phyloP scores from a whole-genome alignment of 1,140 invertebrate genomes.

The Hypothenemus hampei region DNA sequence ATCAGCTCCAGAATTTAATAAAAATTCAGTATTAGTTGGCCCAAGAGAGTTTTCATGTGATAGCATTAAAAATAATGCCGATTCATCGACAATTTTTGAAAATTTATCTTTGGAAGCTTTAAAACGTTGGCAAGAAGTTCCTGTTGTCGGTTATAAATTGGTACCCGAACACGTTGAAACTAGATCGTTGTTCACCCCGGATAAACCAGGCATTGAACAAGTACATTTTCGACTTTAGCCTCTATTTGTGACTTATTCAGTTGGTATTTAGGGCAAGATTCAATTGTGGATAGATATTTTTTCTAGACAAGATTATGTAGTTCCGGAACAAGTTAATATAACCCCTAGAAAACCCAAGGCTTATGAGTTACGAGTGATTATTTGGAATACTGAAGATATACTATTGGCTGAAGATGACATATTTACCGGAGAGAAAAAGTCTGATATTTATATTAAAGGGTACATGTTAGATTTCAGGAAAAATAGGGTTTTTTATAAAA shows the following conservation, averaged over 20 bases:
- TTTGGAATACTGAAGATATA: slow-evolving; percentile 76
- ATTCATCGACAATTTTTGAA: slow-evolving; percentile 45
- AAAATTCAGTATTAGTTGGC: slow-evolving; percentile 51
- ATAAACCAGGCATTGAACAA: slow-evolving; percentile 77
- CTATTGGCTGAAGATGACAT: slow-evolving; percentile 71
- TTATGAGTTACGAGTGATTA: slow-evolving; percentile 77
- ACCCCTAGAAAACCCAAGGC: slow-evolving; percentile 65
- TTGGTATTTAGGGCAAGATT: slow-evolving; percentile 66
- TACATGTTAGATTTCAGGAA: slow-evolving; percentile 49
- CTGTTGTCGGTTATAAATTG: slow-evolving; percentile 67
- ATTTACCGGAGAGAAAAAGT: slow-evolving; percentile 73
- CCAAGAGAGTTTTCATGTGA: slow-evolving; percentile 31
- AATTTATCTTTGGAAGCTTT: slow-evolving; percentile 64
- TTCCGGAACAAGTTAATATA: slow-evolving; percentile 64
- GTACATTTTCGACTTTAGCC: slow-evolving; percentile 43
- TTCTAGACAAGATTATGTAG: slow-evolving; percentile 56
- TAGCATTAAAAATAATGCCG: too few relatives aligned
- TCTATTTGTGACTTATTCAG: background rate
- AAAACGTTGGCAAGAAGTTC: slow-evolving; percentile 66
- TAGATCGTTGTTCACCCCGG: slow-evolving; percentile 67
- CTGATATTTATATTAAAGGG: slow-evolving; percentile 85
- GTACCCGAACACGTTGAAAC: slow-evolving; percentile 90
- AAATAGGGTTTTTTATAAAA: background rate
- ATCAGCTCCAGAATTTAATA: slow-evolving; percentile 47
- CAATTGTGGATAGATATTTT: slow-evolving; percentile 91